Conservation (phyloP, 2,113 vertebrate genomes). For the Chrysemys picta region DNA sequence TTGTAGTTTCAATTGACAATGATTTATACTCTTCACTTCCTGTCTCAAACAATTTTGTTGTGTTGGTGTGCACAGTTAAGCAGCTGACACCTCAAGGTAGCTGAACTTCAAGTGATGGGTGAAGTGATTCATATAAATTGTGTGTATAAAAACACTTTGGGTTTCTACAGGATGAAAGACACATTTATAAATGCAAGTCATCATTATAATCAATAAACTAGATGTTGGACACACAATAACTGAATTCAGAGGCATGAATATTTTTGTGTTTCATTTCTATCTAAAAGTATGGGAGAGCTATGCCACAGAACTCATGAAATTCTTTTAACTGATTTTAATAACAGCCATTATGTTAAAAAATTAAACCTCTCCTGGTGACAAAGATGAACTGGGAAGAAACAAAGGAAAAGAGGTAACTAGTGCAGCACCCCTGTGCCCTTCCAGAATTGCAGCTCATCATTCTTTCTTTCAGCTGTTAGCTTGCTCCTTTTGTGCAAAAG, state of each 20-base stretch:
- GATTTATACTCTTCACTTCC: conserved; percentile 11
- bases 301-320: conserved; percentile 46
- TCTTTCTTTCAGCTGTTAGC: conserved; percentile 75
- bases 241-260: conserved; percentile 45
- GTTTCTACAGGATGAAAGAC: conserved; percentile 2
- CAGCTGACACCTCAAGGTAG: neutral
- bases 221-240: conserved; percentile 31
- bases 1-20: conserved; percentile 3
- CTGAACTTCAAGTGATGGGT: neutral
- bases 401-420: conserved; percentile 64
- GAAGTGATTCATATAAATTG: conserved; percentile 14
- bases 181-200: conserved; percentile 60
- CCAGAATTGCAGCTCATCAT: conserved; percentile 72
- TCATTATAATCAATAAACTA: conserved; percentile 61
- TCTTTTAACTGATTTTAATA: conserved; percentile 76
- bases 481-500: conserved; percentile 76
- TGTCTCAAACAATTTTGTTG: neutral
- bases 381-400: conserved; percentile 73
- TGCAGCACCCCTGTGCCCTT: conserved; percentile 63
- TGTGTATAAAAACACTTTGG: conserved; percentile 31
- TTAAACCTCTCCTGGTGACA: conserved; percentile 63
- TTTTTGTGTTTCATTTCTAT: conserved; percentile 54
- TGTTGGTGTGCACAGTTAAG: neutral
- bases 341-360: conserved; percentile 73
- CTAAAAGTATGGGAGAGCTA: conserved; percentile 62